Evolutionary conservation across 2,888 invertebrate genomes (phyloP).

Genomic region (Drepana falcataria): DNA sequence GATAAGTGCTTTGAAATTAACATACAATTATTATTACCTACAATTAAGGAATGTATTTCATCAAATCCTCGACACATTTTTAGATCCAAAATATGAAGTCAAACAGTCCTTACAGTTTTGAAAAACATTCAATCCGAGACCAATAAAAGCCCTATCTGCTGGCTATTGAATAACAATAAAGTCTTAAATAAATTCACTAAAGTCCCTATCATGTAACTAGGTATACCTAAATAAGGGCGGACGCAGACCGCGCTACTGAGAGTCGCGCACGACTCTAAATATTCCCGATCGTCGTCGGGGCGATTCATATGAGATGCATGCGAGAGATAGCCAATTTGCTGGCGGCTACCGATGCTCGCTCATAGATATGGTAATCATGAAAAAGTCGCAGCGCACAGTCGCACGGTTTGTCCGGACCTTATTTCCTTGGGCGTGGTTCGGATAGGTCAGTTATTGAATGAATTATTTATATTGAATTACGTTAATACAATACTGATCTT

Average conservation of each 20-base stretch:
- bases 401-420: slow-evolving; percentile 24
- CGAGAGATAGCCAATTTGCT: slow-evolving; percentile 63
- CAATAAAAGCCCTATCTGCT: slow-evolving; percentile 1
- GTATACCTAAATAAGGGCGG: slow-evolving; percentile 44
- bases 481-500: slow-evolving; percentile 22
- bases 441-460: slow-evolving; percentile 42
- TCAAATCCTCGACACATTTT: too few relatives aligned
- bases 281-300: slow-evolving; percentile 38
- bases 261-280: slow-evolving; percentile 55
- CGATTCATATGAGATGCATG: slow-evolving; percentile 61
- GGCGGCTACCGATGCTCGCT: slow-evolving; percentile 45
- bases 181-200: not conserved
- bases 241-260: slow-evolving; percentile 36
- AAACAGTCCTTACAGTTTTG: not conserved
- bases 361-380: slow-evolving; percentile 67
- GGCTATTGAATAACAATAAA: slow-evolving; percentile 7
- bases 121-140: not conserved
- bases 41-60: too few relatives aligned
- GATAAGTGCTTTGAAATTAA: too few relatives aligned
- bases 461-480: slow-evolving; percentile 49
- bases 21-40: too few relatives aligned
- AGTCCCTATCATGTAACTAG: not conserved
- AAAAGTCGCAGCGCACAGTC: slow-evolving; percentile 37
- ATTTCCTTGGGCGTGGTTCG: slow-evolving; percentile 23
- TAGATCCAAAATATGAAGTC: not conserved